A percentile compares a stretch with the other conserved stretches of the same genome.
Evolutionary conservation across 2,888 invertebrate genomes (phyloP).

Genomic region (Phasia obesa): DNA sequence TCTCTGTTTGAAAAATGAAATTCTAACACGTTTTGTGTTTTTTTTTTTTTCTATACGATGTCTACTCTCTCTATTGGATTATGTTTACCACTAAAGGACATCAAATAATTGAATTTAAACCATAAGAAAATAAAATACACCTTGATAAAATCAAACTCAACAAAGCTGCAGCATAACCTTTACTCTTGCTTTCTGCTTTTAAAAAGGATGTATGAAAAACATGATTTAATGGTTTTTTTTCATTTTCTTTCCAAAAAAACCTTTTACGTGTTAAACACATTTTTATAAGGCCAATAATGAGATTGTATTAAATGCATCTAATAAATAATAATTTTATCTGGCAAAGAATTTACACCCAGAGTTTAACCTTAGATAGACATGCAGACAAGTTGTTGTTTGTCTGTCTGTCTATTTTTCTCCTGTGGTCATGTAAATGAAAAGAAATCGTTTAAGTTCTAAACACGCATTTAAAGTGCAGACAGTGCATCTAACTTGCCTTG

Average conservation of each 20-base stretch:
- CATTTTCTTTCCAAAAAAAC: not conserved
- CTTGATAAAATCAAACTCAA: conserved; percentile 51
- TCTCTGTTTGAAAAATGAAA: conserved; percentile 23
- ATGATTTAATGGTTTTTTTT: conserved; percentile 10
- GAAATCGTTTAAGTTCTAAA: conserved; percentile 33
- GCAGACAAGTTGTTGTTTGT: conserved; percentile 2
- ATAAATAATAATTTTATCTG: conserved; percentile 55
- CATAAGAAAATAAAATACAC: conserved; percentile 33
- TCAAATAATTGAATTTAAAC: conserved; percentile 59
- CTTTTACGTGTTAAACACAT: conserved; percentile 30
- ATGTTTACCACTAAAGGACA: conserved; percentile 29
- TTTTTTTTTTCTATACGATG: conserved; percentile 5
- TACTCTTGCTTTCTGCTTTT: conserved; percentile 1
- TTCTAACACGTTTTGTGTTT: conserved; percentile 45
- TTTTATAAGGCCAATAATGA: conserved; percentile 51
- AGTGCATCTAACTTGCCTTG: not conserved
- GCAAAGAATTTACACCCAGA: not conserved
- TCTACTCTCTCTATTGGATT: conserved; percentile 43
- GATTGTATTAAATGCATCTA: conserved; percentile 36
- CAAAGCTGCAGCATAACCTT: conserved; percentile 17
- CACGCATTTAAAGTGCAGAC: conserved; percentile 10
- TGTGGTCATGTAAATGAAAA: conserved; percentile 26
- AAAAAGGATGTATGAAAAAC: not conserved
- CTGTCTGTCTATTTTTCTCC: not conserved
- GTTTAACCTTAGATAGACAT: conserved; percentile 5